Evolutionary conservation across 2,797 vertebrate species (phyloP).

Genomic region (Chelonia mydas): DNA sequence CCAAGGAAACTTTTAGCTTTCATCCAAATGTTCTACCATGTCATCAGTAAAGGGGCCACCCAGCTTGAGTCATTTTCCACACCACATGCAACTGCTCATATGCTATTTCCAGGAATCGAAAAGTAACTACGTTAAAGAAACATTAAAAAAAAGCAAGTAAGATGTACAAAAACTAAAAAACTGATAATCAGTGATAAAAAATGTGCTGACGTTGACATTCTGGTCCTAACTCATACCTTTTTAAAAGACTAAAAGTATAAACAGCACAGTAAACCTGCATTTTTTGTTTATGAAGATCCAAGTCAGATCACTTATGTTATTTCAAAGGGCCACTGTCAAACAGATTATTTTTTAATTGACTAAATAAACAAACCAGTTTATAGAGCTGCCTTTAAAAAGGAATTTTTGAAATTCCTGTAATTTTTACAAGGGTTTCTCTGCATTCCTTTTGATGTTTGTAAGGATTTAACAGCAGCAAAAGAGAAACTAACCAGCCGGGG

Average conservation of each 20-base stretch:
- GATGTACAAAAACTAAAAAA: constrained; percentile 14
- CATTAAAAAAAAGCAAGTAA: constrained; percentile 41
- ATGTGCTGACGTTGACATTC: rapidly evolving
- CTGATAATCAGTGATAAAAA: not conserved
- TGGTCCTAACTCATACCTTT: not conserved
- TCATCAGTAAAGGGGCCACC: constrained; percentile 46
- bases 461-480: not conserved
- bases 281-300: not conserved
- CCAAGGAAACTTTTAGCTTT: constrained; percentile 67
- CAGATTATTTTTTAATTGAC: not conserved
- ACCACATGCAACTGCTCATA: constrained; percentile 39
- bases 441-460: not conserved
- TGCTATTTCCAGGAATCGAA: constrained; percentile 30
- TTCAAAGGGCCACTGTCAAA: not conserved
- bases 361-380: rapidly evolving
- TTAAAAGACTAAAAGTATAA: constrained; percentile 13
- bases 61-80: constrained; percentile 73
- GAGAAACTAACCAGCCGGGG: not conserved
- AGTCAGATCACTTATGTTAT: not conserved
- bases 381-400: not conserved
- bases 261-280: not conserved
- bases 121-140: constrained; percentile 48
- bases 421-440: not conserved
- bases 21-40: constrained; percentile 41
- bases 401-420: not conserved